These are phyloP conservation scores for Clarias magur DNA, from an alignment of 2,113 vertebrate genomes.

Conservation along the genomic window DNA sequence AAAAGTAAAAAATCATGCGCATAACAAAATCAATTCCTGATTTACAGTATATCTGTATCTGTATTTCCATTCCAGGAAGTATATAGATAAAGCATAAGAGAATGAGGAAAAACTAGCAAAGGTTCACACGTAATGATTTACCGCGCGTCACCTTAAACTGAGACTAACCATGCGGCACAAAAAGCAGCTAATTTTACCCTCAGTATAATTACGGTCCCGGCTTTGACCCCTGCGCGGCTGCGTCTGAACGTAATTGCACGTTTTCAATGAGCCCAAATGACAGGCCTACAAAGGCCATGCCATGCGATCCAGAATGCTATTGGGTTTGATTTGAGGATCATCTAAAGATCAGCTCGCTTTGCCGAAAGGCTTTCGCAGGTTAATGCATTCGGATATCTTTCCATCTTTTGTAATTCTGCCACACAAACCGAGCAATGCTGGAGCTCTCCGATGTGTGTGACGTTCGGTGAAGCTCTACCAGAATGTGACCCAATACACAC, in stretches of 20 bases:
- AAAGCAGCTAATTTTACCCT: conserved; percentile 46
- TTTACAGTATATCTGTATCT: too few species aligned
- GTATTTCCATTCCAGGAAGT: neutral
- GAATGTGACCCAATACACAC: conserved; percentile 16
- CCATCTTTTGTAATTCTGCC: neutral
- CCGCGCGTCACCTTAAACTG: conserved; percentile 39
- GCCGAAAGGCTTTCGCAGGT: neutral
- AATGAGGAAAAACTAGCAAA: neutral
- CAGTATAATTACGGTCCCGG: conserved; percentile 40
- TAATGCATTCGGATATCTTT: neutral
- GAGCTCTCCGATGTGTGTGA: neutral
- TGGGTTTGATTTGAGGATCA: neutral
- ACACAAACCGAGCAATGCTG: neutral
- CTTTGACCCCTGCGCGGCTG: conserved; percentile 38
- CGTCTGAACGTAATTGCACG: conserved; percentile 48
- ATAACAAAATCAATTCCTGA: too few species aligned
- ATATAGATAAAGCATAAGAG: neutral
- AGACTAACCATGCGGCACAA: conserved; percentile 38
- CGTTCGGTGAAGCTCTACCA: neutral
- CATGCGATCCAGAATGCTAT: conserved; percentile 7
- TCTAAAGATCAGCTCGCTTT: neutral
- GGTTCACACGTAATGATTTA: conserved; percentile 48
- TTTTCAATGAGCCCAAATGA: conserved; percentile 31
- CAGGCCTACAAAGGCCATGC: conserved; percentile 21
- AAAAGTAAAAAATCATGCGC: too few species aligned